Conservation (phyloP, 2,113 vertebrate genomes). For the Plotosus lineatus region DNA sequence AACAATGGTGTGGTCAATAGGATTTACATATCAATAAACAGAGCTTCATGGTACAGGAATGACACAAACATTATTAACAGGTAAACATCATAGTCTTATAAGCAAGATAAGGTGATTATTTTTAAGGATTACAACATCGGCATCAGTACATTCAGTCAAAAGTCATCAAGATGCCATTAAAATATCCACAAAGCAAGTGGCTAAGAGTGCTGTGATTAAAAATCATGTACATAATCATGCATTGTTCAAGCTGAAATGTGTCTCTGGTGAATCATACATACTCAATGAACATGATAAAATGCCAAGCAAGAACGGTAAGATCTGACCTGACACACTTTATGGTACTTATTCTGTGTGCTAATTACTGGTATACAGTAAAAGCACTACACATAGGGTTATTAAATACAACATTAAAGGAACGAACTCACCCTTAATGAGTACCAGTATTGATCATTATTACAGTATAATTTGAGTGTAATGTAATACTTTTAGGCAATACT, state of each 20-base stretch:
- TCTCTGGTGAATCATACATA: neutral
- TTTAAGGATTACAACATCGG: neutral
- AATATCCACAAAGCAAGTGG: neutral
- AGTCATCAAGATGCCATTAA: neutral
- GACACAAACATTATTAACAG: constrained; percentile 2
- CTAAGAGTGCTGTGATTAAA: neutral
- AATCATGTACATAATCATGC: neutral
- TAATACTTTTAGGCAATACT: no score
- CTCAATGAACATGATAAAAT: neutral
- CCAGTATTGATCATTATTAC: no score
- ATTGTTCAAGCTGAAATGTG: neutral
- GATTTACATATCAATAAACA: neutral
- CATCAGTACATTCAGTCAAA: neutral
- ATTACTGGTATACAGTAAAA: neutral
- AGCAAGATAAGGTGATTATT: neutral
- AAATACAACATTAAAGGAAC: neutral
- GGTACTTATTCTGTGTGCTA: neutral
- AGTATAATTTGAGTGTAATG: no score
- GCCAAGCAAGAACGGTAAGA: neutral
- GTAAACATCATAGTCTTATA: neutral
- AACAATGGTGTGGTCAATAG: neutral
- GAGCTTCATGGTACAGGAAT: neutral
- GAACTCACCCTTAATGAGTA: no score
- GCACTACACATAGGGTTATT: neutral
- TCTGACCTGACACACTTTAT: neutral